Evolutionary conservation across 2,113 vertebrate species (phyloP), one percentile per base, ranked within the genome.

Genomic region (Callopanchax toddi): DNA sequence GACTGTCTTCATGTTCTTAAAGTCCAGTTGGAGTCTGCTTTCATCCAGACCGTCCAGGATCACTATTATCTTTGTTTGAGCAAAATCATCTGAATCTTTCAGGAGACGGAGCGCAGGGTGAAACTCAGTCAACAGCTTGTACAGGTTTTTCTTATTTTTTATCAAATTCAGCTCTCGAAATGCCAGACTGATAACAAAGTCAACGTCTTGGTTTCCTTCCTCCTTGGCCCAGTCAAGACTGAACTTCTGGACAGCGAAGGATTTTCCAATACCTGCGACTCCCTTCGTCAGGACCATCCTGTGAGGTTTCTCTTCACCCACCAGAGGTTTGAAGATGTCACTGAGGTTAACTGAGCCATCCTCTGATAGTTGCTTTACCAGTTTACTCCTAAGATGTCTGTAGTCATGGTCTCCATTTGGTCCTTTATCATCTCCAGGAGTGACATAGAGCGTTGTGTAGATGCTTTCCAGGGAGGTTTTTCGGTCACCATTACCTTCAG

Each of bases 1-100:
- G 11, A 85, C 13, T 1, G 0, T 15, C 6, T 62, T 3, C 0
- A 1, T 25, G 15, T 55, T 54, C 16, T 29, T 1, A 6, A 88
- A 73, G 21, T 89, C 62, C 34, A 89, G 50, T 0, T 54, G 20
- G 54, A 77, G 9, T 34, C 71, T 60, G 59, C 74, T 82, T 61
- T 89, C 87, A 77, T 89, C 85, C 55, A 89, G 65, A 0, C 85
- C 85, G 1, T 86, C 85, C 11, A 89, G 71, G 73, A 89, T 85
- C 25, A 87, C 48, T 0, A 80, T 11, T 0, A 3, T 34, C 12
- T 43, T 81, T 29, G 58, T n/a, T 12, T n/a, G 20, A 29, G 7
- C 0, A 0, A 67, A 71, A 53, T 58, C 63, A 1, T 48, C 52
- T 36, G 57, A 11, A 1, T 55, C 48, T 13, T 22, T 60, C 15